Evolutionary conservation across 2,113 vertebrate species (phyloP).

Genomic region (Psittacus erithacus): DNA sequence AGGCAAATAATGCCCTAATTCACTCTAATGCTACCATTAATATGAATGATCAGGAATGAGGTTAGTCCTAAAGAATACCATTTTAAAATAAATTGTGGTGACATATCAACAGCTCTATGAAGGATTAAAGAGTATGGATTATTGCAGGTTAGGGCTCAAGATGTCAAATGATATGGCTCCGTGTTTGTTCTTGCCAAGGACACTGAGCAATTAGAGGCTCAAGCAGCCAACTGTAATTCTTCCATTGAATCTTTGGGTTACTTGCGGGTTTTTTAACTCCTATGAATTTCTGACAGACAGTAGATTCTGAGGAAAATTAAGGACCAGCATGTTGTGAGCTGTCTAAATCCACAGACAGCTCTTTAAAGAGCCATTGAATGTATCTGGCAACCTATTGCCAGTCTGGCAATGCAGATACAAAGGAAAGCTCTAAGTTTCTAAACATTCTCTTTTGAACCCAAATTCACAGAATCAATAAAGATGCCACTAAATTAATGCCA

Average conservation of each 20-base stretch:
- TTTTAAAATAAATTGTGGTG: constrained; percentile 46
- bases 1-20: constrained; percentile 61
- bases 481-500: not conserved
- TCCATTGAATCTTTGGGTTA: not conserved
- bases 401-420: not conserved
- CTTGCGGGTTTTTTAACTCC: not conserved
- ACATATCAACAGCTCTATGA: constrained; percentile 13
- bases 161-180: not conserved
- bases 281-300: not conserved
- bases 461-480: not conserved
- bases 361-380: not conserved
- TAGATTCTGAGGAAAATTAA: not conserved
- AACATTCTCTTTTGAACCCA: not conserved
- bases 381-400: not conserved
- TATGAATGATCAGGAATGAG: constrained; percentile 55
- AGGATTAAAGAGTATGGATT: constrained; percentile 62
- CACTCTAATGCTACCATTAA: constrained; percentile 64
- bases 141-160: constrained; percentile 41
- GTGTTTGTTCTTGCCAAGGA: constrained; percentile 37
- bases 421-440: not conserved
- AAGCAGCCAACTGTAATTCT: not conserved
- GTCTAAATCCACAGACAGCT: not conserved
- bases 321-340: not conserved
- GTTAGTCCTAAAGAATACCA: constrained; percentile 42
- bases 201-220: not conserved